Evolutionary conservation across 2,888 invertebrate species (phyloP).

Genomic region (Ornithoptera priamus): DNA sequence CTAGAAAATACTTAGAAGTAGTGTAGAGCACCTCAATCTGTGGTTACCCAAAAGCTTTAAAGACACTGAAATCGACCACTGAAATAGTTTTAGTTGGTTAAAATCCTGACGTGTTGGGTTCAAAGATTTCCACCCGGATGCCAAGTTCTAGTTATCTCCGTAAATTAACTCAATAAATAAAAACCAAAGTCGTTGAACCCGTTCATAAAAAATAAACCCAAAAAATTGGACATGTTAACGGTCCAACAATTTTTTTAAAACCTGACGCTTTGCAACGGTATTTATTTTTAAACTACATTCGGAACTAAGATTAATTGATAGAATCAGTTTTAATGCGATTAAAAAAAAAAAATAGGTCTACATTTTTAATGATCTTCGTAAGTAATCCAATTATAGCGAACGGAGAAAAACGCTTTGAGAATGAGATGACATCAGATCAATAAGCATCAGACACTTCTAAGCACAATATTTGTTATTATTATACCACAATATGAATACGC

Average conservation of each 20-base stretch:
- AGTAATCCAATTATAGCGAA: neutral
- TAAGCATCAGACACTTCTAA: neutral
- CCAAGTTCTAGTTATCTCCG: too few relatives aligned
- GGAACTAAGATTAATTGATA: conserved; percentile 47
- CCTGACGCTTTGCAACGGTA: conserved; percentile 35
- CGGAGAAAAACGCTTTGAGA: neutral
- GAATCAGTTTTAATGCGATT: conserved; percentile 11
- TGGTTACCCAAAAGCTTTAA: too few relatives aligned
- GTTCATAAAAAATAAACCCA: conserved; percentile 8
- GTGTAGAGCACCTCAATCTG: too few relatives aligned
- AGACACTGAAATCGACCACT: too few relatives aligned
- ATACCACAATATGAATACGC: neutral
- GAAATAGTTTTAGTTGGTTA: too few relatives aligned
- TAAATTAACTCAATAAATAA: neutral
- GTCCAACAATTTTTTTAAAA: conserved; percentile 60
- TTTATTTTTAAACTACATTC: conserved; percentile 40
- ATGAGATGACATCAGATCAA: neutral
- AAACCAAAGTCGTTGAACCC: conserved; percentile 20
- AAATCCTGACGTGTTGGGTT: too few relatives aligned
- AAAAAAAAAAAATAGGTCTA: neutral
- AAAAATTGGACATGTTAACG: conserved; percentile 81
- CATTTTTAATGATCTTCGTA: neutral
- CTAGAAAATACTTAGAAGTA: too few relatives aligned
- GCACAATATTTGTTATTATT: neutral
- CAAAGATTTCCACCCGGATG: too few relatives aligned